phyloP scores from a whole-genome alignment of 2,113 vertebrate genomes.

The Eonycteris spelaea region DNA sequence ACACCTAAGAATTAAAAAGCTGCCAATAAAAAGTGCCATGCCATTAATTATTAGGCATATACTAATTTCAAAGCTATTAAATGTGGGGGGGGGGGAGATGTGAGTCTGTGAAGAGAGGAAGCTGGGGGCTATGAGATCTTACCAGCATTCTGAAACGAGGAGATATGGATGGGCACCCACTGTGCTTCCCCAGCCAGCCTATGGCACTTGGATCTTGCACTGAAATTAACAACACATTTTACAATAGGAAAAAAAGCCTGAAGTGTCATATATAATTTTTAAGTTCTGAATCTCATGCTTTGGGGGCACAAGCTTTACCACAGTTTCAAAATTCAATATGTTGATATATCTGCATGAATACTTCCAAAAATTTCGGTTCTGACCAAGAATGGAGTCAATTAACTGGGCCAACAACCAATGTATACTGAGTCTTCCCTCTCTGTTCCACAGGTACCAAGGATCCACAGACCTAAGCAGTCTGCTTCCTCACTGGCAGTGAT shows the following conservation, averaged over 20 bases:
- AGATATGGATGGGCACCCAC: background rate
- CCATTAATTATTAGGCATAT: background rate
- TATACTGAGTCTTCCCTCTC: background rate
- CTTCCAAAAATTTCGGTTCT: background rate
- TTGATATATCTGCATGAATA: background rate
- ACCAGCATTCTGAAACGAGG: background rate
- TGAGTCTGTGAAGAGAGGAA: background rate
- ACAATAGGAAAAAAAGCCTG: background rate
- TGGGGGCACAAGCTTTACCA: background rate
- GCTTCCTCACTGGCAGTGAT: background rate
- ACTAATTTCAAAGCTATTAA: background rate
- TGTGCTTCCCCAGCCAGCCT: background rate
- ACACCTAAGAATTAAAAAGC: constrained; percentile 8
- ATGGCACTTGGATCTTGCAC: background rate
- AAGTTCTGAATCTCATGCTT: background rate
- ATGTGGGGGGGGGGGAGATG: background rate
- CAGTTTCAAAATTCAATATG: background rate
- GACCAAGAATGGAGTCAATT: background rate
- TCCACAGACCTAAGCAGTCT: background rate
- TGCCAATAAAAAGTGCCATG: background rate
- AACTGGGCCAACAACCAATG: background rate
- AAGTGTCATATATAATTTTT: background rate
- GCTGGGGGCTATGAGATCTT: background rate
- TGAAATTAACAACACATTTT: background rate
- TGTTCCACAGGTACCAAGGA: background rate